A percentile compares a stretch with the other conserved stretches of the same genome.
phyloP scores from a whole-genome alignment of 2,797 vertebrate genomes.

The Pseudochirops corinnae region DNA sequence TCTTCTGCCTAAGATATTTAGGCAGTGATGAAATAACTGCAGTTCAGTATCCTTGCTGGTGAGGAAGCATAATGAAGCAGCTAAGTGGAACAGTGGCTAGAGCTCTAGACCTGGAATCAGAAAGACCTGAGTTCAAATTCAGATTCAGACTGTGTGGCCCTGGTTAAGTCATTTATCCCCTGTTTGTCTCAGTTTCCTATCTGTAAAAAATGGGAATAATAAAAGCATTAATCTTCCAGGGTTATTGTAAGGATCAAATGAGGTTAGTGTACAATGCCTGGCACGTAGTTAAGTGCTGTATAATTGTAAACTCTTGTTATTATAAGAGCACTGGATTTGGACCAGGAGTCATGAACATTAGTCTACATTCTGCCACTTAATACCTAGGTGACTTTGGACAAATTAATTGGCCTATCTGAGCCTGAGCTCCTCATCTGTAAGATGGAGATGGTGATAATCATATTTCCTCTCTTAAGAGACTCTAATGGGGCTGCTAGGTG shows the following conservation, averaged over 20 bases:
- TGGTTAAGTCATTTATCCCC: background rate
- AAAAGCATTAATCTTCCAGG: background rate
- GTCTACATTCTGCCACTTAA: background rate
- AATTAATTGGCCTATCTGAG: background rate
- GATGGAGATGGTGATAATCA: background rate
- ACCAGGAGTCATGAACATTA: background rate
- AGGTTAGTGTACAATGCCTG: background rate
- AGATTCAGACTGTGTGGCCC: background rate
- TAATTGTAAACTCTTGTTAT: background rate
- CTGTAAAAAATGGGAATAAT: background rate
- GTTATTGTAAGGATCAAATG: background rate
- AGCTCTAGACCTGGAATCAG: background rate
- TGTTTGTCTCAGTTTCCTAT: background rate
- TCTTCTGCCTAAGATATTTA: background rate
- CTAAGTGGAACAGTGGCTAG: background rate
- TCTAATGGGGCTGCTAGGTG: background rate
- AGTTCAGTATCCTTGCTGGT: background rate
- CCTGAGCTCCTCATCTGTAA: background rate
- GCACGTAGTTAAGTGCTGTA: background rate
- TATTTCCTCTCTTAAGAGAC: background rate
- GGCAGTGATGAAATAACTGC: background rate
- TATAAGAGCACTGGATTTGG: background rate
- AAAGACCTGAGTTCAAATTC: background rate
- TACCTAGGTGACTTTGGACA: background rate
- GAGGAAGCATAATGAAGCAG: background rate